Conservation (phyloP, 2,888 invertebrate genomes). For the Sclerodermus sp. region DNA sequence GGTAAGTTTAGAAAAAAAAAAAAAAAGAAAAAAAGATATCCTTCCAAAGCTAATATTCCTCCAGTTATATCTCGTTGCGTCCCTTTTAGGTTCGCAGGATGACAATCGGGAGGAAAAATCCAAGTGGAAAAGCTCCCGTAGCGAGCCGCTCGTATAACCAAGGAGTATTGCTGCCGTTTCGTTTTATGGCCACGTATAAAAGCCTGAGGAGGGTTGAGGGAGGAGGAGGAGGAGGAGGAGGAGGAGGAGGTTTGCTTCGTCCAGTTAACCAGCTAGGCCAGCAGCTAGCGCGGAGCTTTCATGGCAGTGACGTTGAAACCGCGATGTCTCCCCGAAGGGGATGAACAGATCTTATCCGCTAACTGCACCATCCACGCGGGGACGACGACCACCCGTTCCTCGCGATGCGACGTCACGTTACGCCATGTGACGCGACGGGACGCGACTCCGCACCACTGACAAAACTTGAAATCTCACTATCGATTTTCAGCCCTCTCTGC, state of each 20-base stretch:
- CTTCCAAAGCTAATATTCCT: no score
- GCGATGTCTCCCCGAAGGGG: constrained; percentile 32
- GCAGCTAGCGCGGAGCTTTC: constrained; percentile 4
- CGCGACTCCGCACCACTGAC: no score
- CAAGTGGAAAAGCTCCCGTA: background rate
- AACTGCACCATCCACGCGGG: constrained; percentile 21
- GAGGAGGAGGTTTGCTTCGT: constrained; percentile 7
- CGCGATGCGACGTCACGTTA: no score
- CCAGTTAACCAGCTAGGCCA: constrained; percentile 1
- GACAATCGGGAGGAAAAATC: constrained; percentile 14
- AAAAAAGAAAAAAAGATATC: no score
- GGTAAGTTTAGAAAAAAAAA: no score
- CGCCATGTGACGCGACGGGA: no score
- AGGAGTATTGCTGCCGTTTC: constrained; percentile 38
- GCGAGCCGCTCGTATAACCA: constrained; percentile 16
- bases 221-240: background rate
- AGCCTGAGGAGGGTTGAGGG: constrained; percentile 19
- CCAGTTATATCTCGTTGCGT: no score
- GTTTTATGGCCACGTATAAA: constrained; percentile 43
- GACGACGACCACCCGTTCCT: no score
- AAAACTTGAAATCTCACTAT: no score
- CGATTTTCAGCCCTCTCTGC: no score
- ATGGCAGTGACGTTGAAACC: constrained; percentile 44
- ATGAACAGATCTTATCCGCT: constrained; percentile 47
- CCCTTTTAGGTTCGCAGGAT: no score